Conservation (phyloP, 1,140 invertebrate genomes). For the Gonioctena quinquepunctata region DNA sequence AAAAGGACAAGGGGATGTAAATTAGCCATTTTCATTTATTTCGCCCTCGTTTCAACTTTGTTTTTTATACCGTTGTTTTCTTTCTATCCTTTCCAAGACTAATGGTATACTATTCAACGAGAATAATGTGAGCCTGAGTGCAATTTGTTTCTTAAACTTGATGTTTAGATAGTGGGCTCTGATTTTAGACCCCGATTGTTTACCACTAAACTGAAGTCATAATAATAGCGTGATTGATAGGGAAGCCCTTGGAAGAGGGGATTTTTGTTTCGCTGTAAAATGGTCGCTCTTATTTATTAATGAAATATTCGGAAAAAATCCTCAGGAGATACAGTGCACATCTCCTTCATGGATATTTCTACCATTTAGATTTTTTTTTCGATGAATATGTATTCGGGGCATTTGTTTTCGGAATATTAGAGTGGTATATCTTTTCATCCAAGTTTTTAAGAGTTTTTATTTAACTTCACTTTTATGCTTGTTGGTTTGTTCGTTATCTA, state of each 20-base stretch:
- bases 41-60: slow-evolving; percentile 43
- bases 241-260: not conserved
- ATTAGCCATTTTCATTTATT: slow-evolving; percentile 49
- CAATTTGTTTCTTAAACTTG: slow-evolving; percentile 37
- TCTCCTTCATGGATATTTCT: no score
- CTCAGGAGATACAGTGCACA: no score
- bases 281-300: no score
- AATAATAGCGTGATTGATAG: not conserved
- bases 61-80: slow-evolving; percentile 35
- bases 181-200: slow-evolving; percentile 8
- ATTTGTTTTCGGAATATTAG: no score
- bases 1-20: slow-evolving; percentile 44
- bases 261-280: no score
- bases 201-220: slow-evolving; percentile 1
- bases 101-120: slow-evolving; percentile 38
- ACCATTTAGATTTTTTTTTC: no score
- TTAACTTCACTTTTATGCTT: no score
- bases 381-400: no score
- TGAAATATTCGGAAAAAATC: no score
- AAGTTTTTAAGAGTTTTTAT: no score
- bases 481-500: no score
- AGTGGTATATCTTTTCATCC: no score
- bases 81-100: slow-evolving; percentile 36
- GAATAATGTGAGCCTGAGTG: slow-evolving; percentile 39
- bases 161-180: not conserved